phyloP scores from a whole-genome alignment of 1,140 invertebrate genomes.

The Brachionus koreanus region DNA sequence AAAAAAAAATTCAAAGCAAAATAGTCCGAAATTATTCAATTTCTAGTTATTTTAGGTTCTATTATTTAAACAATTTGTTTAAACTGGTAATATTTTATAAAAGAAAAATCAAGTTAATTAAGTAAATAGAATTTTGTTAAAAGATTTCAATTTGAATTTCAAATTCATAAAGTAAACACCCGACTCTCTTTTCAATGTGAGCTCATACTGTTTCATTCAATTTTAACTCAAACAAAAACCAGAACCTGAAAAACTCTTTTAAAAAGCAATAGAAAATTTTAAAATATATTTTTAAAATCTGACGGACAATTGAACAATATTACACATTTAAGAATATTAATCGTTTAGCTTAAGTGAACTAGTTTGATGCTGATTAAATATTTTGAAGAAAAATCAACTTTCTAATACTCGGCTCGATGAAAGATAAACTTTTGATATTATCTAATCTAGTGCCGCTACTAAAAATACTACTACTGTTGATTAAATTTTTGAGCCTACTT shows the following conservation, averaged over 20 bases:
- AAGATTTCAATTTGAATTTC: constrained; percentile 34
- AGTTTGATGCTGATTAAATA: neutral
- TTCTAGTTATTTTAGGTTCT: neutral
- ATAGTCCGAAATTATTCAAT: neutral
- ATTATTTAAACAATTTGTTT: neutral
- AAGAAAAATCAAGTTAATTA: constrained; percentile 31
- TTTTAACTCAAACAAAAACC: neutral
- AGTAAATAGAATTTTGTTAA: constrained; percentile 12
- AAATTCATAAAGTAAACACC: constrained; percentile 28
- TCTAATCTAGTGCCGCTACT: neutral
- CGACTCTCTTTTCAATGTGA: neutral
- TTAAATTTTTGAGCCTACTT: neutral
- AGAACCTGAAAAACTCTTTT: neutral
- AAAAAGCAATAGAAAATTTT: neutral
- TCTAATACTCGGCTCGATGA: neutral
- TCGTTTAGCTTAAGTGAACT: neutral
- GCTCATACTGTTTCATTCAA: constrained; percentile 24
- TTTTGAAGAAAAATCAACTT: neutral
- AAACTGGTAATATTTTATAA: constrained; percentile 13
- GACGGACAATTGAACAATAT: neutral
- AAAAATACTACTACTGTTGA: neutral
- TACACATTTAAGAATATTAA: neutral
- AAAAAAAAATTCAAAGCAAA: neutral
- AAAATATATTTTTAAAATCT: neutral
- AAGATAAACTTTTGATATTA: constrained; percentile 1